Evolutionary conservation across 2,888 invertebrate genomes (phyloP).

Genomic region (Xestia rhomboidea): DNA sequence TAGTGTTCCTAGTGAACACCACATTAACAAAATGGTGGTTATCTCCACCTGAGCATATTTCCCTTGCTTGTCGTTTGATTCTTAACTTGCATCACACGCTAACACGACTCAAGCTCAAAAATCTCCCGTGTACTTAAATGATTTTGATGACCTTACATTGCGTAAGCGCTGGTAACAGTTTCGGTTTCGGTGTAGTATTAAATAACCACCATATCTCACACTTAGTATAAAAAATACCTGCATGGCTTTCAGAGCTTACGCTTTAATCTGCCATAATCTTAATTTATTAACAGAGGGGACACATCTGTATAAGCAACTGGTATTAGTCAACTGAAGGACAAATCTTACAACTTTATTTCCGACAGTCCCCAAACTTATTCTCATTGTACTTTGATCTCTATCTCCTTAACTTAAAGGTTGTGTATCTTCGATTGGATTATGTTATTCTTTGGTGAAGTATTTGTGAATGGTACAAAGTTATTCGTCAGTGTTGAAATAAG

Average conservation of each 20-base stretch:
- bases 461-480: slow-evolving; percentile 67
- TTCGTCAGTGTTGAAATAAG: slow-evolving; percentile 77
- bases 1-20: too few relatives aligned
- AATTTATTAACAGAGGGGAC: slow-evolving; percentile 81
- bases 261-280: slow-evolving; percentile 79
- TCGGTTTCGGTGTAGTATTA: slow-evolving; percentile 38
- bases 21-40: too few relatives aligned
- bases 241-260: slow-evolving; percentile 69
- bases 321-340: slow-evolving; percentile 75
- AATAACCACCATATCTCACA: slow-evolving; percentile 58
- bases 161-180: slow-evolving; percentile 45
- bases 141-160: slow-evolving; percentile 54
- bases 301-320: slow-evolving; percentile 83
- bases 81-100: not conserved
- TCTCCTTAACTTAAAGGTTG: not conserved
- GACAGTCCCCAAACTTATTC: not conserved
- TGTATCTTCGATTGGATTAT: not conserved
- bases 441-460: slow-evolving; percentile 36
- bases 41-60: not conserved
- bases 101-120: not conserved
- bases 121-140: slow-evolving; percentile 43
- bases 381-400: slow-evolving; percentile 22
- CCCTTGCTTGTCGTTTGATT: not conserved
- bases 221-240: slow-evolving; percentile 53
- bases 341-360: slow-evolving; percentile 44